These are phyloP conservation scores for Lasiurus cinereus DNA, from an alignment of 2,113 vertebrate species.

Conservation along the genomic window DNA sequence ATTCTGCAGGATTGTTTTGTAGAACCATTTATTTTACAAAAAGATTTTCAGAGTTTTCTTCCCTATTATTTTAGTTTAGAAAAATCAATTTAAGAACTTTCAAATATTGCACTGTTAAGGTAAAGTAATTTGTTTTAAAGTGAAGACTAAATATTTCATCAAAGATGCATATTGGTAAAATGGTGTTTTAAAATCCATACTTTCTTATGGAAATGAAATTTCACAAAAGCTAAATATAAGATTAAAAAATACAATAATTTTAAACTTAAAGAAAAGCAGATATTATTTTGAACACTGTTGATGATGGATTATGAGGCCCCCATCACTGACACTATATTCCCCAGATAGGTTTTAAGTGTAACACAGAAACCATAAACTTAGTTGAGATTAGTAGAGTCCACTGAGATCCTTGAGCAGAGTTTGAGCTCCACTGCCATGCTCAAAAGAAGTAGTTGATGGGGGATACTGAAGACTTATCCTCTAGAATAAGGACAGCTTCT, in stretches of 20 bases:
- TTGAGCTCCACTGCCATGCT: not conserved
- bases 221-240: slow-evolving; percentile 25
- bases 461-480: not conserved
- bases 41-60: slow-evolving; percentile 40
- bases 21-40: slow-evolving; percentile 44
- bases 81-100: slow-evolving; percentile 49
- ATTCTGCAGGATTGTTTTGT: not conserved
- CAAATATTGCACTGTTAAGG: slow-evolving; percentile 42
- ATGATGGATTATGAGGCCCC: not conserved
- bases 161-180: slow-evolving; percentile 56
- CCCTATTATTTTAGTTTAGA: slow-evolving; percentile 55
- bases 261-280: not conserved
- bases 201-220: slow-evolving; percentile 37
- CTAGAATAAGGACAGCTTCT: not conserved
- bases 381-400: not conserved
- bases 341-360: not conserved
- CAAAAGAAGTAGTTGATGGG: not conserved
- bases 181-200: not conserved
- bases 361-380: not conserved
- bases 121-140: slow-evolving; percentile 56
- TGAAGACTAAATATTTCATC: slow-evolving; percentile 44
- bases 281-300: not conserved
- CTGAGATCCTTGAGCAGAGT: not conserved
- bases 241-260: slow-evolving; percentile 8
- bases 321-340: not conserved